A percentile compares a stretch with the other conserved stretches of the same genome.
phyloP scores from a whole-genome alignment of 2,888 invertebrate species.

The Brachyopa scutellaris region DNA sequence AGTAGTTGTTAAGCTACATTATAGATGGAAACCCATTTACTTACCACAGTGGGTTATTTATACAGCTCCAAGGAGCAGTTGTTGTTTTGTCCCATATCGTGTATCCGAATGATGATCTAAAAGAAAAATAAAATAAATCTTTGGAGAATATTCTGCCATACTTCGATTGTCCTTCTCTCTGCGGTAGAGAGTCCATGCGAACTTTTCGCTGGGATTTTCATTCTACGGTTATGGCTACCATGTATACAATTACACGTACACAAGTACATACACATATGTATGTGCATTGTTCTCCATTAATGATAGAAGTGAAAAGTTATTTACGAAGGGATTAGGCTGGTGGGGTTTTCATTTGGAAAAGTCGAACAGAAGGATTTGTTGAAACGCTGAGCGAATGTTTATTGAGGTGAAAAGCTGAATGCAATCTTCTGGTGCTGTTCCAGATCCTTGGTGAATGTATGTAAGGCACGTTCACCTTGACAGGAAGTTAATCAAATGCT shows the following conservation, averaged over 20 bases:
- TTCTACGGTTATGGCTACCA: slow-evolving; percentile 15
- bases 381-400: slow-evolving; percentile 36
- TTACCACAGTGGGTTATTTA: slow-evolving; percentile 17
- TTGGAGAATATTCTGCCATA: slow-evolving; percentile 2
- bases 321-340: slow-evolving; percentile 22
- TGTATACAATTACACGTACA: neutral
- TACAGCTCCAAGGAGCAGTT: neutral
- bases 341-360: slow-evolving; percentile 1
- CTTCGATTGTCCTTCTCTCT: slow-evolving; percentile 1
- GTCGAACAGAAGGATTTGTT: slow-evolving; percentile 27
- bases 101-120: neutral
- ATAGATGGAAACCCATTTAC: slow-evolving; percentile 11
- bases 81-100: neutral
- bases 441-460: neutral
- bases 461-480: slow-evolving; percentile 32
- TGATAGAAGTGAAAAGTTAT: slow-evolving; percentile 25
- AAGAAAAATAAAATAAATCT: neutral
- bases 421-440: slow-evolving; percentile 6
- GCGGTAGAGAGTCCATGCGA: too few species aligned
- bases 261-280: too few species aligned
- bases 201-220: slow-evolving; percentile 9
- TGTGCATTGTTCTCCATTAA: slow-evolving; percentile 27
- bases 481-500: slow-evolving; percentile 22
- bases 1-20: slow-evolving; percentile 14
- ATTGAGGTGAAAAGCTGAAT: slow-evolving; percentile 10